These are phyloP conservation scores for Rhagoletis pomonella DNA, from an alignment of 1,140 invertebrate genomes.

Conservation along the genomic window DNA sequence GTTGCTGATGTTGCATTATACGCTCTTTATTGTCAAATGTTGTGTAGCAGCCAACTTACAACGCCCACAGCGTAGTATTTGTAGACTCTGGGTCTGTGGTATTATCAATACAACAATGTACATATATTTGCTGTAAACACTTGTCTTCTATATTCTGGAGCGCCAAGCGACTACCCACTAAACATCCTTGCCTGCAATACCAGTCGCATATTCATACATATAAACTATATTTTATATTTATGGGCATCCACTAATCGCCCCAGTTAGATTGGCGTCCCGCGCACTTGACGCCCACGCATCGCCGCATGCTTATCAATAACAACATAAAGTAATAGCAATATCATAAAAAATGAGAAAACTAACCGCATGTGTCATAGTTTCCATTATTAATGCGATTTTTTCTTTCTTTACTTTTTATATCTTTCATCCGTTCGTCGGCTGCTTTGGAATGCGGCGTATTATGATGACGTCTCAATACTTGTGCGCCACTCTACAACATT, in stretches of 20 bases:
- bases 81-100: not conserved
- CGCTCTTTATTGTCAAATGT: slow-evolving; percentile 20
- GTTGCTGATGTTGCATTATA: slow-evolving; percentile 4
- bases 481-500: not conserved
- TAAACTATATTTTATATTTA: not conserved
- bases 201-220: not conserved
- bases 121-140: not conserved
- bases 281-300: not conserved
- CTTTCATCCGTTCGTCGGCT: not conserved
- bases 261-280: not conserved
- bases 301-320: not conserved
- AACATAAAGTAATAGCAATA: not conserved
- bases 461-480: not conserved
- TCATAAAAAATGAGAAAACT: not conserved
- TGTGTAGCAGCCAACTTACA: not conserved
- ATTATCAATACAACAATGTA: not conserved
- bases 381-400: slow-evolving; percentile 31
- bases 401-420: slow-evolving; percentile 40
- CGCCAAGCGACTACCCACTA: not conserved
- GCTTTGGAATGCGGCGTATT: not conserved
- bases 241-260: not conserved
- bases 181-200: not conserved
- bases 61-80: not conserved
- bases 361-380: slow-evolving; percentile 30
- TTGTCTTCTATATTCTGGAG: not conserved